These are phyloP conservation scores for Plecturocebus donacophilus DNA, from an alignment of 2,113 vertebrate genomes.

Conservation along the genomic window DNA sequence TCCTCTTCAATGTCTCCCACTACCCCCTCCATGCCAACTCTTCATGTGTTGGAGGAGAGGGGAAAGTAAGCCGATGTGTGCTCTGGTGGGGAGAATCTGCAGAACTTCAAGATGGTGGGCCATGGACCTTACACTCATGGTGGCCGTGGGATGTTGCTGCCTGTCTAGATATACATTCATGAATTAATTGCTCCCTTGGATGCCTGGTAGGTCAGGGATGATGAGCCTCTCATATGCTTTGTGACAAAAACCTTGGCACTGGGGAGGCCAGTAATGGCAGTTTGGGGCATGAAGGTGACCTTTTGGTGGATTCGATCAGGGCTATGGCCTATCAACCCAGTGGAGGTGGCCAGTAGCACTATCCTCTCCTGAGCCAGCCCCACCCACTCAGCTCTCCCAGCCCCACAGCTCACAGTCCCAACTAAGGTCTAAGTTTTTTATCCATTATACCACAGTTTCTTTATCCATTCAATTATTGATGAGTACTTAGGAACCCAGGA, in stretches of 20 bases:
- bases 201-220: background rate
- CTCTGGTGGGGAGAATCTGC: background rate
- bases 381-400: background rate
- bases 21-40: background rate
- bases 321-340: too few relatives aligned
- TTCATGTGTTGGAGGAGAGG: background rate
- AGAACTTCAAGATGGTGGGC: background rate
- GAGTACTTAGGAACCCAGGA: background rate
- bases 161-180: background rate
- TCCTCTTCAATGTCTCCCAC: background rate
- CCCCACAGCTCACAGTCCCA: background rate
- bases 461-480: too few relatives aligned
- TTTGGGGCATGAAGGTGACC: background rate
- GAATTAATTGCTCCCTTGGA: background rate
- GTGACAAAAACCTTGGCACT: background rate
- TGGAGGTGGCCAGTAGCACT: background rate
- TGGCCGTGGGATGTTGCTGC: background rate
- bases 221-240: background rate
- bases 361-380: background rate
- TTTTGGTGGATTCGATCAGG: background rate
- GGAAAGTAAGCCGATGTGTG: accelerated
- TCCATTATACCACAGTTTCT: too few relatives aligned
- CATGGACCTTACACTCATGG: background rate
- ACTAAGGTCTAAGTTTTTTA: background rate
- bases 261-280: background rate